phyloP scores from a whole-genome alignment of 2,888 invertebrate genomes.

The Cotesia congregata region DNA sequence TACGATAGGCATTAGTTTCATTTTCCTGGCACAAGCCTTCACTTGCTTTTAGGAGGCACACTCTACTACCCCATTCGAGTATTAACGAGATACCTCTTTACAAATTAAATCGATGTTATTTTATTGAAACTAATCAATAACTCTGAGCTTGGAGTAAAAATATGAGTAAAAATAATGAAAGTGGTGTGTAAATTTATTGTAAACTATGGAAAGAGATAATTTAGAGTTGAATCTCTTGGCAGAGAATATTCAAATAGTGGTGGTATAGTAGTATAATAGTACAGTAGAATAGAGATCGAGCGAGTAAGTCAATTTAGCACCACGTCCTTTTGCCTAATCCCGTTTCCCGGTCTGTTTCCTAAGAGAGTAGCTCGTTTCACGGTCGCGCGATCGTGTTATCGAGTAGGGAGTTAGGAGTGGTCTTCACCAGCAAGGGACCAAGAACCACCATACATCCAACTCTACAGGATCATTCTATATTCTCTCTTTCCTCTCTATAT shows the following conservation, averaged over 20 bases:
- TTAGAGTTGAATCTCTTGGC: slow-evolving; percentile 20
- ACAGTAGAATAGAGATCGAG: background rate
- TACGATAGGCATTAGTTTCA: slow-evolving; percentile 43
- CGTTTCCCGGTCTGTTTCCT: slow-evolving; percentile 51
- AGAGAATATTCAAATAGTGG: slow-evolving; percentile 44
- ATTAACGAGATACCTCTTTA: slow-evolving; percentile 27
- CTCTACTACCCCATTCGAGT: background rate
- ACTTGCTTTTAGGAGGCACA: background rate
- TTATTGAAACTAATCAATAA: background rate
- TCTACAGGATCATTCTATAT: slow-evolving; percentile 27
- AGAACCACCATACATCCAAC: slow-evolving; percentile 12
- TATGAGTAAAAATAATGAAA: background rate
- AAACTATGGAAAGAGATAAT: slow-evolving; percentile 28
- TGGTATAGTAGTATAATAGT: slow-evolving; percentile 24
- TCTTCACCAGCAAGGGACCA: slow-evolving; percentile 21
- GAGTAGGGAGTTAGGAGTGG: slow-evolving; percentile 51
- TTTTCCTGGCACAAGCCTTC: slow-evolving; percentile 33
- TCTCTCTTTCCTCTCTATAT: no score
- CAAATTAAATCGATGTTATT: background rate
- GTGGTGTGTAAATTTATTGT: slow-evolving; percentile 29
- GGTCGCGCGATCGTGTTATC: slow-evolving; percentile 60
- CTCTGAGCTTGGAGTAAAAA: no score
- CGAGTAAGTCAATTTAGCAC: slow-evolving; percentile 51
- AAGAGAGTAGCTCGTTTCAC: slow-evolving; percentile 59
- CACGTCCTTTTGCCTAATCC: slow-evolving; percentile 49